A percentile compares a stretch with the other conserved stretches of the same genome.
Evolutionary conservation across 2,797 vertebrate genomes (phyloP).

Genomic region (Liasis olivaceus): DNA sequence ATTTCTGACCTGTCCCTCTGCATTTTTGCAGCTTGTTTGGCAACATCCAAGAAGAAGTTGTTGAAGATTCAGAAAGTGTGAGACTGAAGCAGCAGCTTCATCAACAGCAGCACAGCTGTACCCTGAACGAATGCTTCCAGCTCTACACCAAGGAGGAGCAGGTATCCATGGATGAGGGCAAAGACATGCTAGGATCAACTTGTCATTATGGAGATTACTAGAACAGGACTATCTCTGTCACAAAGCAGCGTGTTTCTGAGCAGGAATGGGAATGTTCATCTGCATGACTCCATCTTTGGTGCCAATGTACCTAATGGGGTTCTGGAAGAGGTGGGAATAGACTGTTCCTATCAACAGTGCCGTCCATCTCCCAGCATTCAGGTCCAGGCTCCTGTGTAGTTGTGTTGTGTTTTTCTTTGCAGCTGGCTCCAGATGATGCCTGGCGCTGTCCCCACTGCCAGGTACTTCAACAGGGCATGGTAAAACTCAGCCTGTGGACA

Average conservation of each 20-base stretch:
- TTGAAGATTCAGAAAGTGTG: conserved; percentile 88
- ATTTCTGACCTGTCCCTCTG: background rate
- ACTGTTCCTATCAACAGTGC: background rate
- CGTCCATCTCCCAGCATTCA: background rate
- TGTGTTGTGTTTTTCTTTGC: conserved; percentile 10
- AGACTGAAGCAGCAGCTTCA: conserved; percentile 84
- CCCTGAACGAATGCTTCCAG: conserved; percentile 90
- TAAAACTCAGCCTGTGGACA: conserved; percentile 95
- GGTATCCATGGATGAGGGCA: conserved; percentile 70
- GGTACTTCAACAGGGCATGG: conserved; percentile 88
- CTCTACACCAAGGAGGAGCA: conserved; percentile 97
- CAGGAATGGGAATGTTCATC: background rate
- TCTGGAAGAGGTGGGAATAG: background rate
- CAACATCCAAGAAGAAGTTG: conserved; percentile 86
- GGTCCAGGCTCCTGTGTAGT: background rate
- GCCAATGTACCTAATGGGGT: background rate
- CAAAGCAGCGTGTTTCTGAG: background rate
- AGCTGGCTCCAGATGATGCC: conserved; percentile 91
- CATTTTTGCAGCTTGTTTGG: conserved; percentile 82
- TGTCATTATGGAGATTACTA: background rate
- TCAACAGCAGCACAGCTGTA: conserved; percentile 87
- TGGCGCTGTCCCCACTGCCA: conserved; percentile 93
- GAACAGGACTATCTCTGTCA: background rate
- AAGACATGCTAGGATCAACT: background rate
- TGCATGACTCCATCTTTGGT: background rate